A percentile compares a stretch with the other conserved stretches of the same genome.
phyloP scores from a whole-genome alignment of 2,888 invertebrate species.

The Noctua comes region DNA sequence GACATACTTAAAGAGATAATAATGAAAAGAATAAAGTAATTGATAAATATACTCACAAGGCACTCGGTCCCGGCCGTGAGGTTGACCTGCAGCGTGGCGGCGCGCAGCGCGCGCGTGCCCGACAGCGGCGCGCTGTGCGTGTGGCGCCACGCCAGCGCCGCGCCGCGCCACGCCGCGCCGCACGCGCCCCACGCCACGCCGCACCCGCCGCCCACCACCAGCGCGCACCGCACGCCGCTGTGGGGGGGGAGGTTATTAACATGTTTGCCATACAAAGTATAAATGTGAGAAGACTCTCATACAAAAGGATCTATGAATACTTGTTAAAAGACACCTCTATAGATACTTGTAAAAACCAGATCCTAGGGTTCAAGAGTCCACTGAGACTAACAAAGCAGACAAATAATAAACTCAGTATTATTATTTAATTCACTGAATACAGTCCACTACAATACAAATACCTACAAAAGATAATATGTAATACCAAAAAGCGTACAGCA shows the following conservation, averaged over 20 bases:
- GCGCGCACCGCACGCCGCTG: slow-evolving; percentile 84
- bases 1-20: no score
- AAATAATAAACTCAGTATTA: neutral
- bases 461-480: neutral
- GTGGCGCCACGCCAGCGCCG: slow-evolving; percentile 93
- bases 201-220: slow-evolving; percentile 83
- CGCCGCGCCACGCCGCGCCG: slow-evolving; percentile 86
- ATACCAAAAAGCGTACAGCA: neutral
- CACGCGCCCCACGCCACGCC: slow-evolving; percentile 91
- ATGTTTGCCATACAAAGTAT: no score
- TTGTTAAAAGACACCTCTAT: neutral
- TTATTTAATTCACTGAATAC: no score
- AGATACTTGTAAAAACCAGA: neutral
- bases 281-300: no score
- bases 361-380: neutral
- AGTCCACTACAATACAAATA: neutral
- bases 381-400: neutral
- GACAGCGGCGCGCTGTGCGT: slow-evolving; percentile 85
- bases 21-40: neutral
- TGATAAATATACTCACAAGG: slow-evolving; percentile 91
- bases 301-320: neutral
- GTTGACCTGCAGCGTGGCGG: slow-evolving; percentile 97
- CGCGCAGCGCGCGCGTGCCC: slow-evolving; percentile 84
- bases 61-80: slow-evolving; percentile 96
- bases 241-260: no score